Evolutionary conservation across 1,140 invertebrate species (phyloP), one percentile per base, ranked within the genome.

Genomic region (Pogonomyrmex barbatus): DNA sequence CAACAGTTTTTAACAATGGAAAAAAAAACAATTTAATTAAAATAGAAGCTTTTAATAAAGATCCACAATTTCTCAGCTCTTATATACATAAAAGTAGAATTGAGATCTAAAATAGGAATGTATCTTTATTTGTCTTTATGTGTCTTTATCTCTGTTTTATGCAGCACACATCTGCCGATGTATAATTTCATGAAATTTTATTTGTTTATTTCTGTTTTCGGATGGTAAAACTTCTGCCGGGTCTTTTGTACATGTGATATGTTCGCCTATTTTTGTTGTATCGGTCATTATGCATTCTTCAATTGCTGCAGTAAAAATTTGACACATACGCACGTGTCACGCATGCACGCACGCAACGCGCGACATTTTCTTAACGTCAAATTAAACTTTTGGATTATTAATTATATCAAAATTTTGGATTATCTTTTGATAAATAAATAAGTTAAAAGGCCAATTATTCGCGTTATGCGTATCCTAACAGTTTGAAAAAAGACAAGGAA

Each of bases 101-200:
- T 75, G 17, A 39, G 3, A 42, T 75, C 6, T 39, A 73, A 8
- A 73, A 73, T n/a, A 4, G n/a, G 8, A 4, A 33, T 1, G 24
- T 24, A 0, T 24, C 24, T 24, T 24, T 24, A 33, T 3, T 73
- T n/a, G n/a, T 45, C 24, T 45, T 45, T 52, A 14, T 39, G 24
- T 24, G 24, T 24, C 24, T 12, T 36, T 62, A 30, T n/a, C 24
- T 39, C 30, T 39, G 36, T 63, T n/a, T 24, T 58, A 2, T 45
- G n/a, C 47, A 24, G 6, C 30, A 30, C 17, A 62, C 56, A 60
- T 5, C 56, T 62, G 24, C 45, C 60, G 50, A 78, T 24, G 12
- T 50, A 62, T 36, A 45, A 6, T 78, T 78, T 6, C 52, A 78
- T 33, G 33, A 78, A 78, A 65, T 70, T 65, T 81, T 39, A 70